These are phyloP conservation scores for Sebastes kiyomatsui DNA, from an alignment of 2,797 vertebrate species.

Conservation along the genomic window DNA sequence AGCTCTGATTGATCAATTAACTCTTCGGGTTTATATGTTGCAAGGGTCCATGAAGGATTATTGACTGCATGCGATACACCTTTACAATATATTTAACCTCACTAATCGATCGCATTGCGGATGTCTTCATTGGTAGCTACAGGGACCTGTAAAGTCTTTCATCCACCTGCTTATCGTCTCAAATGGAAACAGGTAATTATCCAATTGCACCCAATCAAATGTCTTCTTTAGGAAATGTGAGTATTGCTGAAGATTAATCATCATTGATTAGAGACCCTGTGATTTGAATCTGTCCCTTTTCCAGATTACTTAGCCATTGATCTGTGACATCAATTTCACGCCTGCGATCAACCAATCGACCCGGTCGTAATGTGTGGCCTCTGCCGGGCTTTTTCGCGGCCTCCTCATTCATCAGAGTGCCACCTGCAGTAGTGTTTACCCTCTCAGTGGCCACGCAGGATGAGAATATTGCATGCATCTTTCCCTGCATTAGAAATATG, in stretches of 20 bases:
- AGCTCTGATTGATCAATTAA: slow-evolving; percentile 14
- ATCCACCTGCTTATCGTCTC: slow-evolving; percentile 9
- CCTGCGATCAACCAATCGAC: slow-evolving; percentile 72
- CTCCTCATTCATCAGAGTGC: slow-evolving; percentile 67
- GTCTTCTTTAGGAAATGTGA: slow-evolving; percentile 83
- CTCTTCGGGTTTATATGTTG: background rate
- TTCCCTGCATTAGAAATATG: background rate
- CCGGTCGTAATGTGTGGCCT: slow-evolving; percentile 61
- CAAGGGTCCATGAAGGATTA: background rate
- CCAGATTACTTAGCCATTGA: slow-evolving; percentile 86
- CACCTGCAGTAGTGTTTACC: slow-evolving; percentile 51
- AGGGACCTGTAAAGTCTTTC: slow-evolving; percentile 11
- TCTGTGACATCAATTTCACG: slow-evolving; percentile 86
- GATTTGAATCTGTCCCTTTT: slow-evolving; percentile 79
- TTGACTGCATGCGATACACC: slow-evolving; percentile 3
- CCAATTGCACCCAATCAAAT: slow-evolving; percentile 80
- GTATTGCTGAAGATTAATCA: slow-evolving; percentile 86
- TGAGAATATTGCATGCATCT: background rate
- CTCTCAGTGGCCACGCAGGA: slow-evolving; percentile 13
- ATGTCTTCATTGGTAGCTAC: slow-evolving; percentile 5
- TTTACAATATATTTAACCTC: background rate
- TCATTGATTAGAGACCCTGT: slow-evolving; percentile 84
- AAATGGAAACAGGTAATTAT: slow-evolving; percentile 85
- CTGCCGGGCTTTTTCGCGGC: slow-evolving; percentile 55
- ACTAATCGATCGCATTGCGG: background rate